These are phyloP conservation scores for Lophius piscatorius DNA, from an alignment of 2,113 vertebrate genomes.

Conservation along the genomic window DNA sequence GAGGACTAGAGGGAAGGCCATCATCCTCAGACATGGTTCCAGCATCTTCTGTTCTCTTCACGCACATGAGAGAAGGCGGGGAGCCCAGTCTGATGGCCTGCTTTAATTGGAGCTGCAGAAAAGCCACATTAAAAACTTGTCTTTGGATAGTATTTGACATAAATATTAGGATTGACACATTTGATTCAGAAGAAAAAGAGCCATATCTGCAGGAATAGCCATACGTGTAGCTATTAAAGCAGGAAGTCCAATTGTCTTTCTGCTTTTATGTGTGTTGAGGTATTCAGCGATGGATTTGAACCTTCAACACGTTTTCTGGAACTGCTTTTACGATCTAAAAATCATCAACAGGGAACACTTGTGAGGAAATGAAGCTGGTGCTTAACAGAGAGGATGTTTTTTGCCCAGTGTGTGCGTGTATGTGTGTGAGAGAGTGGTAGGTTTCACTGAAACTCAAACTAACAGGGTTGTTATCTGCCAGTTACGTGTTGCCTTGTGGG, in stretches of 20 bases:
- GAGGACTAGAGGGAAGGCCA: conserved; percentile 81
- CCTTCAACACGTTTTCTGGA: too few species aligned
- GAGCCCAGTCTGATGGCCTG: conserved; percentile 82
- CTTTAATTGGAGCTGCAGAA: conserved; percentile 77
- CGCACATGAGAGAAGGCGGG: conserved; percentile 72
- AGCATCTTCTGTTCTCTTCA: conserved; percentile 78
- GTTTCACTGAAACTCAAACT: conserved; percentile 64
- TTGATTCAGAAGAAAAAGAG: too few species aligned
- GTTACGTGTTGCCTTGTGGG: conserved; percentile 20
- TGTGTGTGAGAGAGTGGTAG: conserved; percentile 10
- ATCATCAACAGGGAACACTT: conserved; percentile 8
- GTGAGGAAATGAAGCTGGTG: conserved; percentile 3
- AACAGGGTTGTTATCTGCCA: conserved; percentile 43
- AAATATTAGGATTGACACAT: too few species aligned
- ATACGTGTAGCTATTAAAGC: too few species aligned
- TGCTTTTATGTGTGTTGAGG: too few species aligned
- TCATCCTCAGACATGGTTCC: conserved; percentile 82
- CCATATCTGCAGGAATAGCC: too few species aligned
- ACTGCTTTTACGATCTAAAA: too few species aligned
- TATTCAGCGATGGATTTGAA: too few species aligned
- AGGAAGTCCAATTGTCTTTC: too few species aligned
- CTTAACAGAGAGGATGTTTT: conserved; percentile 21
- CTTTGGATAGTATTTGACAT: too few species aligned
- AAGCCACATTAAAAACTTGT: too few species aligned
- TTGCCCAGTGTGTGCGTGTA: background rate